Base-by-base conservation (phyloP, 2,113 vertebrate genomes). In the Centropus unirufus region DNA sequence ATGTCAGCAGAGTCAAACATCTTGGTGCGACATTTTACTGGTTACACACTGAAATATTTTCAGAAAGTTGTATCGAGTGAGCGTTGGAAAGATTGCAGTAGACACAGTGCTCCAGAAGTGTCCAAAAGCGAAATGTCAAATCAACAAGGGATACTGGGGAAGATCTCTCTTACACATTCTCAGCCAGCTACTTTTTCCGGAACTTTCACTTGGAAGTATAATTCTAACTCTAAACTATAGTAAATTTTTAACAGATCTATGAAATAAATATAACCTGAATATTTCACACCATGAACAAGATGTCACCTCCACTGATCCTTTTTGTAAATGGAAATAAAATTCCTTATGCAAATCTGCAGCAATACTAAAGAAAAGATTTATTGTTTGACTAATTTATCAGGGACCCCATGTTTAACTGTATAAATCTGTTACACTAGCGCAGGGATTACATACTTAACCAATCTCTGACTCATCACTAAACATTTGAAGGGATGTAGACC, bases 61-160 rank as follows among this genome's bases (percentile, higher is more conserved):
- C 82, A 84, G 57, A 40, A 85, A 82, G 61, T 79, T 76, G 5
- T 73, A 68, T 68, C 29, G 76, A 88, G 40, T 52, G 23, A 92
- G 9, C 64, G 59, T 34, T 95, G 62, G 57, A 89, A 92, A 73
- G 62, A 87, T 11, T 59, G 13, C 66, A 70, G n/a, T 30, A 66
- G 46, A 76, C 6, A 1, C 29, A 74, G 21, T 74, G 51, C 24
- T 93, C 46, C 55, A 52, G 49, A 95, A 82, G 44, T 52, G n/a
- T 75, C 63, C 54, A 55, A 84, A 93, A 90, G 61, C 80, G 39
- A 90, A 95, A 96, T 84, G 73, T 77, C 73, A 95, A 63, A 63
- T 57, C 58, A 74, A 34, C 54, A 74, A 70, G 39, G 21, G 39
- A 36, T 22, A 5, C 40, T 79, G 61, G 27, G 42, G 46, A 91